These are phyloP conservation scores for Geophilus truncorum DNA, from an alignment of 2,888 invertebrate genomes.

Conservation along the genomic window DNA sequence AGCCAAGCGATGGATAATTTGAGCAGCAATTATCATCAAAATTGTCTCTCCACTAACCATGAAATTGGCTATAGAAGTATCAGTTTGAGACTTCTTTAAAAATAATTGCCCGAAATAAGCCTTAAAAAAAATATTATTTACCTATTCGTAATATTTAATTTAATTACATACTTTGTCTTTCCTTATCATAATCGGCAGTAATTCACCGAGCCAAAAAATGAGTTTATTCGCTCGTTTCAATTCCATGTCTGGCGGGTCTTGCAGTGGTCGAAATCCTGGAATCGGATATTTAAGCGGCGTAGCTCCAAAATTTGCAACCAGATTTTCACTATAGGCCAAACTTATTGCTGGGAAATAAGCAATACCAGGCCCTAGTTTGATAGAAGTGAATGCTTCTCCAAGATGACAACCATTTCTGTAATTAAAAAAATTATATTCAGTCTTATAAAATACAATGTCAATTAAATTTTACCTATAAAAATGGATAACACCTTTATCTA, in stretches of 20 bases:
- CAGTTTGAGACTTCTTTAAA: neutral
- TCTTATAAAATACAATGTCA: constrained; percentile 19
- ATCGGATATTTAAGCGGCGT: constrained; percentile 64
- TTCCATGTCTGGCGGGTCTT: constrained; percentile 48
- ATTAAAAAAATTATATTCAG: constrained; percentile 37
- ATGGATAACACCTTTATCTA: constrained; percentile 64
- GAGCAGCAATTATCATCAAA: constrained; percentile 44
- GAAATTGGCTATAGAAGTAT: neutral
- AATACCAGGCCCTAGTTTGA: constrained; percentile 65
- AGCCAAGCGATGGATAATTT: constrained; percentile 44
- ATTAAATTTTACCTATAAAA: constrained; percentile 55
- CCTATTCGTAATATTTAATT: too few species aligned
- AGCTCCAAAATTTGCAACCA: constrained; percentile 73
- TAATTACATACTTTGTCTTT: constrained; percentile 25
- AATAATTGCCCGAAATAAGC: constrained; percentile 28
- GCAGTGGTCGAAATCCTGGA: constrained; percentile 62
- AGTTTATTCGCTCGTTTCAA: constrained; percentile 50
- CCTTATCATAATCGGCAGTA: constrained; percentile 43
- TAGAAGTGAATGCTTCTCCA: constrained; percentile 66
- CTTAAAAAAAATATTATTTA: constrained; percentile 17
- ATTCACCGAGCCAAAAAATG: constrained; percentile 52
- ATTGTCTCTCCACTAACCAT: neutral
- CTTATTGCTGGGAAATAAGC: constrained; percentile 78
- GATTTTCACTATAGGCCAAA: constrained; percentile 66
- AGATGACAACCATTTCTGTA: constrained; percentile 68